These are phyloP conservation scores for Thoracochromis brauschi DNA, from an alignment of 2,113 vertebrate species.

Conservation along the genomic window DNA sequence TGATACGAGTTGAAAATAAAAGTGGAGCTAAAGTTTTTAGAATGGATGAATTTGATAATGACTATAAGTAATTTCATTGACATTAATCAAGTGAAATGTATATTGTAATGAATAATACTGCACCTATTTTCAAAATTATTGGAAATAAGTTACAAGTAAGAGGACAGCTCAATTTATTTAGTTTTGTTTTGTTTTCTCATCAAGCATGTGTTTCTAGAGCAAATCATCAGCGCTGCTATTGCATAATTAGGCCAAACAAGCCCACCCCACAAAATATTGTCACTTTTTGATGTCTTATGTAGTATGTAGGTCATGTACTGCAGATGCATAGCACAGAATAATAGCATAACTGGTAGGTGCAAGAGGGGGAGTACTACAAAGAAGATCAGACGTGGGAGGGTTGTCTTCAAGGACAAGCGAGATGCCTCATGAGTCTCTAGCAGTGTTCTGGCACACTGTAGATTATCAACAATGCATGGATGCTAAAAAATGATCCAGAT, in stretches of 20 bases:
- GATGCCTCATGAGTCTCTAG: not conserved
- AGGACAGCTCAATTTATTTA: not conserved
- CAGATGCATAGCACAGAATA: constrained; percentile 41
- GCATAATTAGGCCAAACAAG: constrained; percentile 37
- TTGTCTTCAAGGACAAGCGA: constrained; percentile 39
- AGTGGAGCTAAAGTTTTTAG: not conserved
- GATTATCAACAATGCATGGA: not conserved
- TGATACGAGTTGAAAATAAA: not conserved
- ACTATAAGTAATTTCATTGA: not conserved
- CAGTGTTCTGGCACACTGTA: not conserved
- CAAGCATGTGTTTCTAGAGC: not conserved
- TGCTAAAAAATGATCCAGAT: constrained; percentile 25
- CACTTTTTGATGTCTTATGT: constrained; percentile 33
- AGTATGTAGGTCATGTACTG: constrained; percentile 56
- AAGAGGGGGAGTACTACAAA: constrained; percentile 30
- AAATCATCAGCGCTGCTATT: not conserved
- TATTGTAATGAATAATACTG: not conserved
- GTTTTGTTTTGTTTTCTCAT: not conserved
- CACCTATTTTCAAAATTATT: not conserved
- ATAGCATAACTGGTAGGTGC: constrained; percentile 12
- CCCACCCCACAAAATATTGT: constrained; percentile 9
- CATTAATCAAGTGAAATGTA: not conserved
- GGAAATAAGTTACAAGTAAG: not conserved
- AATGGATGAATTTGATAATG: not conserved
- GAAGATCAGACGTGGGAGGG: constrained; percentile 17